phyloP scores from a whole-genome alignment of 35 echinoderm and acorn worm species.

The Holothuria glaberrima region DNA sequence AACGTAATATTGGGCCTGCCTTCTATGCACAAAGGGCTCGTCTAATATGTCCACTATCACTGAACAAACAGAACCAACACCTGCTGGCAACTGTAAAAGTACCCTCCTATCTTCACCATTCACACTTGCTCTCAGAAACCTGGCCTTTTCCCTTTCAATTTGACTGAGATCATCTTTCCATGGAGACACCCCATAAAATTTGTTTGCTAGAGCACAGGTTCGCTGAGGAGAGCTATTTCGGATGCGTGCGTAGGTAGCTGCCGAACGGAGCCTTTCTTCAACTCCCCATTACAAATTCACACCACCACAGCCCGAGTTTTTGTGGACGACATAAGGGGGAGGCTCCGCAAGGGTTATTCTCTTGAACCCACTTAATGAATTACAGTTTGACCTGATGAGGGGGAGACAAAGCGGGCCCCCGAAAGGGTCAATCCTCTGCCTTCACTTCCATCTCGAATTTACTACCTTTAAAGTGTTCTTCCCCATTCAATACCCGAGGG shows the following conservation, averaged over 20 bases:
- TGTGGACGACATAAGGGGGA: background rate
- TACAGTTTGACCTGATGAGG: too few relatives aligned
- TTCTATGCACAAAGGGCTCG: constrained; percentile 1
- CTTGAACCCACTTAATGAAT: too few relatives aligned
- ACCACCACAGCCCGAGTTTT: too few relatives aligned
- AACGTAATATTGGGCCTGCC: background rate
- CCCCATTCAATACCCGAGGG: background rate
- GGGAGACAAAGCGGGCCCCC: too few relatives aligned
- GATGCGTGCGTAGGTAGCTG: background rate
- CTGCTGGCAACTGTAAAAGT: constrained; percentile 20
- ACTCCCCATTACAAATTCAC: too few relatives aligned
- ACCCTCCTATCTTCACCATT: constrained; percentile 17
- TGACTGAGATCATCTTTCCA: constrained; percentile 20
- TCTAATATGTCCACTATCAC: background rate
- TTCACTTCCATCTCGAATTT: background rate
- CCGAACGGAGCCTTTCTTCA: too few relatives aligned
- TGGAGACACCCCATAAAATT: background rate
- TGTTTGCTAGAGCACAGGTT: too few relatives aligned
- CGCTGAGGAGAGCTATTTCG: background rate
- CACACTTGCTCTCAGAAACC: constrained; percentile 30
- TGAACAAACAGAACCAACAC: too few relatives aligned
- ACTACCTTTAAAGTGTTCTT: background rate
- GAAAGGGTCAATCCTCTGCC: background rate
- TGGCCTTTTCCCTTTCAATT: background rate
- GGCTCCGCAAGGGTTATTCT: too few relatives aligned